Evolutionary conservation across 2,113 vertebrate genomes (phyloP).

Genomic region (Petrocephalus microphthalmus): DNA sequence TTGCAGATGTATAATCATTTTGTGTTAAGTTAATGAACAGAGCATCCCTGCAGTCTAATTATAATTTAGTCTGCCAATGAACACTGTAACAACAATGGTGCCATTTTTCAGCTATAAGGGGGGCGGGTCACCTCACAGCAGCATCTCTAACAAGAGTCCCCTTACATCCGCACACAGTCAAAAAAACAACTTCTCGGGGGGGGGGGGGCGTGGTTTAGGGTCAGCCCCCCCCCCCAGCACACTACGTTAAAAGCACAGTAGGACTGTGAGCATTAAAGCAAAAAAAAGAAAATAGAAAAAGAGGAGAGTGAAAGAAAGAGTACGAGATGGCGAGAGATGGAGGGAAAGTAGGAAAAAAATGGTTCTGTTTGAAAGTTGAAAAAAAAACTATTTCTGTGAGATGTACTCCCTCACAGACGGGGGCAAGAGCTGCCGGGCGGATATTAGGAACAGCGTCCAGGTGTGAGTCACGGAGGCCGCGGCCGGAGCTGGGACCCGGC

Average conservation of each 20-base stretch:
- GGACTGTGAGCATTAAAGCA: not conserved
- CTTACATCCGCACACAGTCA: not conserved
- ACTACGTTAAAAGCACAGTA: not conserved
- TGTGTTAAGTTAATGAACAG: not conserved
- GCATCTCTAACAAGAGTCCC: not conserved
- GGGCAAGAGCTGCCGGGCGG: not conserved
- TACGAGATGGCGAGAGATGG: not conserved
- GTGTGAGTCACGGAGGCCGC: not conserved
- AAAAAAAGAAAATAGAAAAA: not conserved
- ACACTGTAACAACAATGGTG: not conserved
- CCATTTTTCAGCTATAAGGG: not conserved
- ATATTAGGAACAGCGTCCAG: not conserved
- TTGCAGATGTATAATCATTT: not conserved
- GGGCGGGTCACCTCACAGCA: not conserved
- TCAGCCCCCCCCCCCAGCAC: not conserved
- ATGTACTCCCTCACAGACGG: not conserved
- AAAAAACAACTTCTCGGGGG: not conserved
- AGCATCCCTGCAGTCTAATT: not conserved
- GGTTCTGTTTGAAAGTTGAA: not conserved
- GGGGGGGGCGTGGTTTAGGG: not conserved
- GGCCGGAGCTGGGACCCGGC: not conserved
- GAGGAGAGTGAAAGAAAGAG: not conserved
- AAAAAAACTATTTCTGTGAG: not conserved
- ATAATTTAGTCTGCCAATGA: not conserved
- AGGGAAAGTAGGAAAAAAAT: not conserved